A percentile compares a stretch with the other conserved stretches of the same genome.
Conservation (phyloP, 2,797 vertebrate species). For the Taenioides sp. region DNA sequence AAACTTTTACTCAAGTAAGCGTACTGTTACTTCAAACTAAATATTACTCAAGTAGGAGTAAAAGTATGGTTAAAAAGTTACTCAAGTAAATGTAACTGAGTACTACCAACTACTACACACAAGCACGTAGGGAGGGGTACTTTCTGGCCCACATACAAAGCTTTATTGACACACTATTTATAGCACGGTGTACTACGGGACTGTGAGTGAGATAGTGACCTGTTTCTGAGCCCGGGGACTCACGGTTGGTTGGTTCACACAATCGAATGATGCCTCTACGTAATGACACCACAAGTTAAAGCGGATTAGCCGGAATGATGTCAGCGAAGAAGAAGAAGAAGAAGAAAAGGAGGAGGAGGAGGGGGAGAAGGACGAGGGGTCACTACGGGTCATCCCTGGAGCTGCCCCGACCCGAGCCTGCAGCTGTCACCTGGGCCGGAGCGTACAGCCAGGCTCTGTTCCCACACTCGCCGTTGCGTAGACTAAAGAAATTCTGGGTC, state of each 20-base stretch:
- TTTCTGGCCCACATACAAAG: conserved; percentile 13
- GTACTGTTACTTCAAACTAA: too few species aligned
- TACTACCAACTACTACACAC: too few species aligned
- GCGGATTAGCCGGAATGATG: conserved; percentile 70
- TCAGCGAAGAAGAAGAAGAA: conserved; percentile 24
- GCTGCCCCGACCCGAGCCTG: conserved; percentile 42
- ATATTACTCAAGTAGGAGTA: too few species aligned
- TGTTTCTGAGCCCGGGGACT: conserved; percentile 25
- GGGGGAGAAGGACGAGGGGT: conserved; percentile 57
- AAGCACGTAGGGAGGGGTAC: not conserved
- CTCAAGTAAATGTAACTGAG: too few species aligned
- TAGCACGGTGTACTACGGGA: not conserved
- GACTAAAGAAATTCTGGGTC: too few species aligned
- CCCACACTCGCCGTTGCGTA: conserved; percentile 31
- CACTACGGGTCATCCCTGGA: conserved; percentile 78
- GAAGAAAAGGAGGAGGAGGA: not conserved
- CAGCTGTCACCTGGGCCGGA: conserved; percentile 73
- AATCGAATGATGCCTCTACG: conserved; percentile 70
- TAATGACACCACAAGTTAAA: conserved; percentile 71
- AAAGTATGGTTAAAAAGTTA: too few species aligned
- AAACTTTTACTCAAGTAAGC: too few species aligned
- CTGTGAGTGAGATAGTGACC: conserved; percentile 10
- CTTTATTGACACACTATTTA: conserved; percentile 25
- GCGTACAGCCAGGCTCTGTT: conserved; percentile 57
- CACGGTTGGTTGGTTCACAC: conserved; percentile 72